Conservation (phyloP, 2,797 vertebrate species). For the Clarias platycephalus region DNA sequence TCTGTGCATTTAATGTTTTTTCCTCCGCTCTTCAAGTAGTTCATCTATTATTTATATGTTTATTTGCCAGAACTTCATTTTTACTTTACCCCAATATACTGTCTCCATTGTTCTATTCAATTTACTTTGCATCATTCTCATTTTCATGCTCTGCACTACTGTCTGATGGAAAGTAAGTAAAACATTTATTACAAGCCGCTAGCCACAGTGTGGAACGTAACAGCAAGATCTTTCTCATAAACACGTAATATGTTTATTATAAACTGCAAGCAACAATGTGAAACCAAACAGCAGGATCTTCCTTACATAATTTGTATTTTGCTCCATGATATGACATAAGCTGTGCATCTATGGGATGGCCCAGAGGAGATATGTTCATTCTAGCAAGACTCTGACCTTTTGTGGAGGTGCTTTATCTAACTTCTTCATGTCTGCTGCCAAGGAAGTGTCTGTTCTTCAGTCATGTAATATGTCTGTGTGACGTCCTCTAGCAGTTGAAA, state of each 20-base stretch:
- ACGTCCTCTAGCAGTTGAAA: conserved; percentile 25
- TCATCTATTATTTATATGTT: conserved; percentile 16
- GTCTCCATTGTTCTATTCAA: conserved; percentile 28
- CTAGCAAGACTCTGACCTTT: conserved; percentile 41
- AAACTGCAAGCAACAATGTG: conserved; percentile 5
- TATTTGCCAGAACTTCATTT: not conserved
- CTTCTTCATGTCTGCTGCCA: conserved; percentile 33
- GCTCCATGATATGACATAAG: not conserved
- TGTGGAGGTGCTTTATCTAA: conserved; percentile 41
- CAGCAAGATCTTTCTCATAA: conserved; percentile 6
- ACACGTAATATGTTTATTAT: conserved; percentile 27
- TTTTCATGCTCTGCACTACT: conserved; percentile 34
- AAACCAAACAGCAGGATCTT: conserved; percentile 24
- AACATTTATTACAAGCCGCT: conserved; percentile 23
- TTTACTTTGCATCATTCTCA: conserved; percentile 37
- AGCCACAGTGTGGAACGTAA: conserved; percentile 23
- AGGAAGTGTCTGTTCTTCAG: conserved; percentile 34
- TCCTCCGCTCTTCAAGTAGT: not conserved
- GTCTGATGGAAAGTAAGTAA: conserved; percentile 36
- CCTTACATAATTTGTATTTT: conserved; percentile 27
- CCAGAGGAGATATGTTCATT: conserved; percentile 24
- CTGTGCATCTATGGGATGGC: conserved; percentile 15
- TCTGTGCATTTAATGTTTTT: not conserved
- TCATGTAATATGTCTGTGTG: conserved; percentile 29
- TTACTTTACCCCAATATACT: not conserved